Evolutionary conservation across 2,888 invertebrate genomes (phyloP).

Genomic region (Cactoblastis cactorum): DNA sequence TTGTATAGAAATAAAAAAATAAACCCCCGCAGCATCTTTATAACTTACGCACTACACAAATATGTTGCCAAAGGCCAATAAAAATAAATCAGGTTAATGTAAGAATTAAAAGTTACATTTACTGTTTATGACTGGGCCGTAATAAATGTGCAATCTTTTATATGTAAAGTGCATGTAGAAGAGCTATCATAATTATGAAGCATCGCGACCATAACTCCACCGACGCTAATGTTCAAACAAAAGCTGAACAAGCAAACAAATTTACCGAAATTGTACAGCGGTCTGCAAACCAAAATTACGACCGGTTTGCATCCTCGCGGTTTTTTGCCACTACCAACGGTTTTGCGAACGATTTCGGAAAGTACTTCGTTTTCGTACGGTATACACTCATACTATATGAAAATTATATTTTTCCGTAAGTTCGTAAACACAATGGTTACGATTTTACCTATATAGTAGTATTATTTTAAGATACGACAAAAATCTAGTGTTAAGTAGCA

Average conservation of each 20-base stretch:
- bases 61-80: slow-evolving; percentile 8
- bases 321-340: slow-evolving; percentile 31
- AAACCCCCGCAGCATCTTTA: slow-evolving; percentile 7
- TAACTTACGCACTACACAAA: slow-evolving; percentile 2
- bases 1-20: slow-evolving; percentile 6
- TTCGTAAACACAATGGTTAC: too few relatives aligned
- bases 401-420: too few relatives aligned
- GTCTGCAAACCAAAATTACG: slow-evolving; percentile 62
- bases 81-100: slow-evolving; percentile 10
- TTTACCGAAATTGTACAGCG: slow-evolving; percentile 70
- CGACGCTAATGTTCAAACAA: slow-evolving; percentile 63
- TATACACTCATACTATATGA: too few relatives aligned
- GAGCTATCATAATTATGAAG: slow-evolving; percentile 50
- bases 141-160: slow-evolving; percentile 12
- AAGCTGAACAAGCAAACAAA: slow-evolving; percentile 70
- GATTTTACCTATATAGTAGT: too few relatives aligned
- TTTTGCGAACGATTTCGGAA: too few relatives aligned
- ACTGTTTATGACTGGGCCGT: slow-evolving; percentile 5
- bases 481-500: too few relatives aligned
- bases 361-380: too few relatives aligned
- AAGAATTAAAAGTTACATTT: slow-evolving; percentile 11
- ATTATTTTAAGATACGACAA: too few relatives aligned
- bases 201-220: slow-evolving; percentile 54
- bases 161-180: slow-evolving; percentile 17
- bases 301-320: slow-evolving; percentile 54